Base-by-base conservation (phyloP, 2,797 vertebrate genomes). In the Fundulus diaphanus region DNA sequence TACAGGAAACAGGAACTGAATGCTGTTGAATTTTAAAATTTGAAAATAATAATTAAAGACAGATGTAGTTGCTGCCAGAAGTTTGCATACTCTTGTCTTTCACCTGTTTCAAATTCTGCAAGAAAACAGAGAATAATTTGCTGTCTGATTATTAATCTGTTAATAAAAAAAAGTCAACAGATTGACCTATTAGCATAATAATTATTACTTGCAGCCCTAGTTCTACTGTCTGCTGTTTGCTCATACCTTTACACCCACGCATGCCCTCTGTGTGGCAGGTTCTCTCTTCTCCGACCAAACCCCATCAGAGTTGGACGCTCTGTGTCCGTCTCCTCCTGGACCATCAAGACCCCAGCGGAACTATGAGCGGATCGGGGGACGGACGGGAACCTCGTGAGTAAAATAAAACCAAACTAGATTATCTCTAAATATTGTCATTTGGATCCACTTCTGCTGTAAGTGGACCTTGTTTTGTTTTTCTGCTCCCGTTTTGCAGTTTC, bases 351-450 rank as follows among this genome's bases (percentile, higher is more conserved):
- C 89, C 4, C 94, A 94, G 22, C 84, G 90, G 0, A 54, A 94
- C 86, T 96, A 96, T 0, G 94, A 96, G 88, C 89, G 95, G 68
- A 92, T 95, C 0, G 94, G 93, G 61, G 94, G 91, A 48, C 87
- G 69, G 33, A 65, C 90, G 0, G 95, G 95, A 83, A 94, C 95
- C 67, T 93, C 95, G 95, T 96, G 78, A 92, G 94, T 87, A n/a
- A 6, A 2, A 12, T 5, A 0, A 33, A n/a, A 31, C 1, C 35
- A n/a, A n/a, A 66, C 63, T 3, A 12, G 9, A 54, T 24, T 3
- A 7, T 65, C 35, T 13, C 5, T 1, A 7, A 16, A 18, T 27
- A 52, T 65, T 4, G 27, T 54, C 5, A 13, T 33, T 20, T n/a
- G 7, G 22, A n/a, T 16, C 31, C 2, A 6, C 2, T 37, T 49